These are phyloP conservation scores for Amphiprion ocellaris DNA, from an alignment of 2,113 vertebrate species.

Conservation along the genomic window DNA sequence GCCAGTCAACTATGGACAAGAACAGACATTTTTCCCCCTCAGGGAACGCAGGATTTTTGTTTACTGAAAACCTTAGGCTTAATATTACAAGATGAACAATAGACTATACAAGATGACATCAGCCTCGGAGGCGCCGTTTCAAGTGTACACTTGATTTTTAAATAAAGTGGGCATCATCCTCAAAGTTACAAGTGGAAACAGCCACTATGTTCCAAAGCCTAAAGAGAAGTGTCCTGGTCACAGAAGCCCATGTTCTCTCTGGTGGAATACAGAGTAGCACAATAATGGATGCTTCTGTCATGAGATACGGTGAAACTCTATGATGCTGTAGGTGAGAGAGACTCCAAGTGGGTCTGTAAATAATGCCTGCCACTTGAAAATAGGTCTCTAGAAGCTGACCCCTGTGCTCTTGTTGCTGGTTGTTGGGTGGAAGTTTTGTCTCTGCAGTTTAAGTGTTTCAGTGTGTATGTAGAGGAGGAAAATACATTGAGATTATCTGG, in stretches of 20 bases:
- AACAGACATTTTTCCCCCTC: constrained; percentile 14
- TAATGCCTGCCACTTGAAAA: constrained; percentile 77
- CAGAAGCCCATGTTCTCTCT: constrained; percentile 45
- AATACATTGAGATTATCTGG: not conserved
- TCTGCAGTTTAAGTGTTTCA: constrained; percentile 24
- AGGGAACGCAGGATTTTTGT: constrained; percentile 43
- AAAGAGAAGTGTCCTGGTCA: constrained; percentile 63
- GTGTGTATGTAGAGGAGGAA: constrained; percentile 2
- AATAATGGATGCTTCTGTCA: constrained; percentile 79
- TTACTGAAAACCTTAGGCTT: constrained; percentile 49
- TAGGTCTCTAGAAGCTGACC: constrained; percentile 70
- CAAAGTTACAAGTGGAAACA: constrained; percentile 38
- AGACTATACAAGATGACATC: constrained; percentile 30
- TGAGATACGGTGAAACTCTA: constrained; percentile 77
- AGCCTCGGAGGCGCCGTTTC: constrained; percentile 27
- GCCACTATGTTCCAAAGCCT: constrained; percentile 34
- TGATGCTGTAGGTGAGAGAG: constrained; percentile 77
- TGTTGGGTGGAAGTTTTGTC: constrained; percentile 33
- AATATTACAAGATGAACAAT: constrained; percentile 59
- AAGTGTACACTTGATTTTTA: constrained; percentile 30
- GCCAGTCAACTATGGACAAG: constrained; percentile 27
- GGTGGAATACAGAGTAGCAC: constrained; percentile 69
- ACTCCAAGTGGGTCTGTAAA: constrained; percentile 76
- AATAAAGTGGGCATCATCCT: constrained; percentile 53
- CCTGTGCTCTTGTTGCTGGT: constrained; percentile 49